Evolutionary conservation across 1,140 invertebrate species (phyloP).

Genomic region (Drosophila repleta): DNA sequence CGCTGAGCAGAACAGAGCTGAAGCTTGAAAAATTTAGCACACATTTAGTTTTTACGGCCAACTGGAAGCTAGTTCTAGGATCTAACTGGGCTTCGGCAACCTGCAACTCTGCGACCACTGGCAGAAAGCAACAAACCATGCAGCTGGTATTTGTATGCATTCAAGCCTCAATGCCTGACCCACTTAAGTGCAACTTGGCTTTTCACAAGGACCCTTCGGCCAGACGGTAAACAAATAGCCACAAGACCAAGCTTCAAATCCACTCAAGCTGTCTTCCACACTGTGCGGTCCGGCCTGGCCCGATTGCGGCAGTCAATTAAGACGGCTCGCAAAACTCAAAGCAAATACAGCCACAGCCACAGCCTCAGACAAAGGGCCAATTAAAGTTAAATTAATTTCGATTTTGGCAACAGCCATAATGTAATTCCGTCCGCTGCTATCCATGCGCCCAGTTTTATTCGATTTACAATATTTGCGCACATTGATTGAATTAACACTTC

Average conservation of each 20-base stretch:
- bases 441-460: not conserved
- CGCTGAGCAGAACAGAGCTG: conserved; percentile 57
- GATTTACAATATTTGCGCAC: conserved; percentile 46
- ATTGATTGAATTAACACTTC: conserved; percentile 78
- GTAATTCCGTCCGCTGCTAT: conserved; percentile 1
- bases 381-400: conserved; percentile 78
- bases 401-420: conserved; percentile 38
- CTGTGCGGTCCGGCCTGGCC: conserved; percentile 8
- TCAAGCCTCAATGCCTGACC: conserved; percentile 57
- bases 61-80: conserved; percentile 23
- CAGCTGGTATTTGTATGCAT: conserved; percentile 23
- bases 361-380: conserved; percentile 45
- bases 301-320: conserved; percentile 38
- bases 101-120: not conserved
- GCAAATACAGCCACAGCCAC: conserved; percentile 41
- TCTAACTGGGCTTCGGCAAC: not conserved
- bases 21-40: conserved; percentile 67
- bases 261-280: conserved; percentile 48
- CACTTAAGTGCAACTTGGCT: conserved; percentile 60
- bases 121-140: conserved; percentile 11
- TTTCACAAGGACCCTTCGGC: conserved; percentile 8
- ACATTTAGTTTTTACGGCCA: conserved; percentile 70
- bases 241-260: conserved; percentile 11
- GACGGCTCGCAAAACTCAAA: conserved; percentile 37
- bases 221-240: conserved; percentile 42